Evolutionary conservation across 92 coral and sea anemone species (phyloP).

Genomic region (Phymanthus crucifer): DNA sequence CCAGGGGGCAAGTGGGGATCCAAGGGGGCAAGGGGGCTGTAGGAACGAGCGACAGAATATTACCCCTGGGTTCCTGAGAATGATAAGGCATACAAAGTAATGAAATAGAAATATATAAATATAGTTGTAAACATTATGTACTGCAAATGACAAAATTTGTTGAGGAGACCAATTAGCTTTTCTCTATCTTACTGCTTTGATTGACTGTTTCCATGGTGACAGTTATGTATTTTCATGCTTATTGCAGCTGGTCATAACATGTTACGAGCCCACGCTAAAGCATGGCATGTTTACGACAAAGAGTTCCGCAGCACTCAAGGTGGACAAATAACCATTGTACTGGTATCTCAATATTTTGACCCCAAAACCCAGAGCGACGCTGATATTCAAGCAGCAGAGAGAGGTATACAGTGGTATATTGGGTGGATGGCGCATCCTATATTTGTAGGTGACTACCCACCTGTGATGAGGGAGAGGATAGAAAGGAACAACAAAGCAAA

Average conservation of each 20-base stretch:
- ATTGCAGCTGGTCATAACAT: conserved; percentile 74
- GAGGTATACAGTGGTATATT: conserved; percentile 82
- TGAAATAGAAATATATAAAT: no score
- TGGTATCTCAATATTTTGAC: conserved; percentile 83
- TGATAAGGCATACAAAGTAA: no score
- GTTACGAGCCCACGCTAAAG: conserved; percentile 83
- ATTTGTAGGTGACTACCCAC: conserved; percentile 80
- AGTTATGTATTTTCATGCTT: no score
- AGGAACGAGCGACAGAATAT: no score
- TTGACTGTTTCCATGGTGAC: no score
- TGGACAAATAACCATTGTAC: conserved; percentile 73
- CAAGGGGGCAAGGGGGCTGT: no score
- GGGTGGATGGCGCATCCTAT: conserved; percentile 95
- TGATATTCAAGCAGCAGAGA: conserved; percentile 76
- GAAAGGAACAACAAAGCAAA: conserved; percentile 55
- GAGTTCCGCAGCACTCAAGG: conserved; percentile 71
- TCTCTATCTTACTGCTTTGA: no score
- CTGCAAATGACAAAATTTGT: no score
- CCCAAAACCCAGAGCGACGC: conserved; percentile 65
- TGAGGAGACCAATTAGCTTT: no score
- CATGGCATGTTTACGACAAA: conserved; percentile 88
- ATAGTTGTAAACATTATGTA: no score
- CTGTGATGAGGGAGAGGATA: conserved; percentile 67
- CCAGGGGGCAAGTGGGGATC: no score
- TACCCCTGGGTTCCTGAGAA: no score